phyloP scores from a whole-genome alignment of 2,113 vertebrate species.

The Caranx ignobilis region DNA sequence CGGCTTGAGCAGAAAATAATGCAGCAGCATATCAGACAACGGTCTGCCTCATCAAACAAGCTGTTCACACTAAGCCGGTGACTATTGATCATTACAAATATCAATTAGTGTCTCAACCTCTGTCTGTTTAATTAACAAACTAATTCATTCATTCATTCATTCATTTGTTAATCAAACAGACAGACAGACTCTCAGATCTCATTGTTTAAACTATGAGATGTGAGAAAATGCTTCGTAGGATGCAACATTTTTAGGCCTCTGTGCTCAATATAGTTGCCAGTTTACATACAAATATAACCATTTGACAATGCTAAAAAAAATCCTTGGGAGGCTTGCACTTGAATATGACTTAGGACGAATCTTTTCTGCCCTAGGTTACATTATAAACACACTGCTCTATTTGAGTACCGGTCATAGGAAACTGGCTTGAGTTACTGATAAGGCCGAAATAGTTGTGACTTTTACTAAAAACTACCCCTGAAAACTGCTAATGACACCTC shows the following conservation, averaged over 20 bases:
- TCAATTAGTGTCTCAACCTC: not conserved
- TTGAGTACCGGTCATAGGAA: not conserved
- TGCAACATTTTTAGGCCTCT: not conserved
- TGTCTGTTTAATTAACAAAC: not conserved
- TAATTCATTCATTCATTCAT: too few species aligned
- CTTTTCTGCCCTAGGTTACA: not conserved
- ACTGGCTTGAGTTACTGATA: not conserved
- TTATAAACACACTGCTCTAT: not conserved
- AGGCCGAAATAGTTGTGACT: not conserved
- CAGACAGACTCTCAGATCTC: too few species aligned
- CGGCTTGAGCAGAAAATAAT: conserved; percentile 26
- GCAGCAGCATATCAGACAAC: conserved; percentile 37
- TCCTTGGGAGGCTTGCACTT: not conserved
- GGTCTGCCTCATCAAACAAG: conserved; percentile 24
- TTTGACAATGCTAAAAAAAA: not conserved
- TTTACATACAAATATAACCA: not conserved
- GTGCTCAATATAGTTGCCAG: too few species aligned
- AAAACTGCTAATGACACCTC: not conserved
- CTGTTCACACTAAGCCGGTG: not conserved
- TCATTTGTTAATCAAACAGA: too few species aligned
- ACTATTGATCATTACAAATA: not conserved
- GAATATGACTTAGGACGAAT: not conserved
- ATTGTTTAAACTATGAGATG: not conserved
- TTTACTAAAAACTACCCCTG: not conserved
- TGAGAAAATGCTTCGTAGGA: not conserved